Evolutionary conservation across 2,797 vertebrate genomes (phyloP).

Genomic region (Arnoldichthys spilopterus): DNA sequence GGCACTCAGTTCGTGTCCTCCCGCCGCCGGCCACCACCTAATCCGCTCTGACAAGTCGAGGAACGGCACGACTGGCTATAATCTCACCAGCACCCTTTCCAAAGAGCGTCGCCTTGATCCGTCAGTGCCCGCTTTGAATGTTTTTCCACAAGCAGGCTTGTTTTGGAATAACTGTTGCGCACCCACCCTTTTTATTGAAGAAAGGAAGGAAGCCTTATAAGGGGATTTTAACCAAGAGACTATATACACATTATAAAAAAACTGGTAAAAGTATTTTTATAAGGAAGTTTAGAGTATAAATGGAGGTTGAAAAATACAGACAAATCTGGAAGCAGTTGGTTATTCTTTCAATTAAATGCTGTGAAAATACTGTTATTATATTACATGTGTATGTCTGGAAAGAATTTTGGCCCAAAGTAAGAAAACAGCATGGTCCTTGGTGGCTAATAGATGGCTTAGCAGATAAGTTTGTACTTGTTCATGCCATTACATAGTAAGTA

Average conservation of each 20-base stretch:
- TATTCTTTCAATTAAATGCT: background rate
- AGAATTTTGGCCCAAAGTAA: slow-evolving; percentile 31
- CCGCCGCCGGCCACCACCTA: slow-evolving; percentile 58
- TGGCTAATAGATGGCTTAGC: slow-evolving; percentile 49
- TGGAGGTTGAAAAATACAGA: background rate
- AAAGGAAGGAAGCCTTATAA: background rate
- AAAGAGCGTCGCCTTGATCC: slow-evolving; percentile 11
- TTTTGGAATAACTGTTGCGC: background rate
- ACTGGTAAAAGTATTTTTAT: background rate
- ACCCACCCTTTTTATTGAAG: background rate
- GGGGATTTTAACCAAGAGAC: background rate
- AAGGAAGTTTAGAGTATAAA: background rate
- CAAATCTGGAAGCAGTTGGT: background rate
- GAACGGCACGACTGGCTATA: slow-evolving; percentile 54
- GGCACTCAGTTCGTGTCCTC: slow-evolving; percentile 74
- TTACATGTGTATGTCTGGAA: slow-evolving; percentile 37
- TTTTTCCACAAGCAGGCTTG: background rate
- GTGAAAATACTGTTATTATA: background rate
- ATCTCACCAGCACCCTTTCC: slow-evolving; percentile 16
- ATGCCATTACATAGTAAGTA: slow-evolving; percentile 6
- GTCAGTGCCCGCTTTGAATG: background rate
- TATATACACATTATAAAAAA: background rate
- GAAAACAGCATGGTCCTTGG: slow-evolving; percentile 39
- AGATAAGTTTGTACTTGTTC: slow-evolving; percentile 38
- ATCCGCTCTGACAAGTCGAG: slow-evolving; percentile 73